These are phyloP conservation scores for Albula glossodonta DNA, from an alignment of 2,113 vertebrate genomes.

Conservation along the genomic window DNA sequence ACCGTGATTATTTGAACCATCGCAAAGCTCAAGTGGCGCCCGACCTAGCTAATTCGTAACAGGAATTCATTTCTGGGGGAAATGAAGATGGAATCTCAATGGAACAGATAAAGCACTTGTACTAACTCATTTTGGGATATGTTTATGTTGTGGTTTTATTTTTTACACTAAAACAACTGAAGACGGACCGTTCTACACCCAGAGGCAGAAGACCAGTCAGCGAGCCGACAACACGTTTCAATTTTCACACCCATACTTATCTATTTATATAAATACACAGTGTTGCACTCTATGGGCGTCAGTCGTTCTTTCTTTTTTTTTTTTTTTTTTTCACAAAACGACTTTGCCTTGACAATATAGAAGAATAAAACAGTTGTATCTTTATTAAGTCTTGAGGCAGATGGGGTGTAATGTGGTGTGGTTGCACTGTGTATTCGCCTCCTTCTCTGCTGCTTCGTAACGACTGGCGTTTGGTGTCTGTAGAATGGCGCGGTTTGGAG, in stretches of 20 bases:
- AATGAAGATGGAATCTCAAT: constrained; percentile 40
- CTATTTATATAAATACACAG: constrained; percentile 48
- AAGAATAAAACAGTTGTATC: constrained; percentile 58
- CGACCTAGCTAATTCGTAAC: constrained; percentile 19
- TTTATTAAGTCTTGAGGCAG: constrained; percentile 70
- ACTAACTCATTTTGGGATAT: constrained; percentile 46
- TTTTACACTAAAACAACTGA: constrained; percentile 48
- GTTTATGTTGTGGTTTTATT: constrained; percentile 44
- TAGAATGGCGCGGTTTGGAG: constrained; percentile 91
- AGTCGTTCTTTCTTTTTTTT: constrained; percentile 4
- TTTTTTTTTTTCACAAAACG: neutral
- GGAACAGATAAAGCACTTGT: constrained; percentile 59
- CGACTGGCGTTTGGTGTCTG: constrained; percentile 82
- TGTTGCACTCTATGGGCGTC: constrained; percentile 60
- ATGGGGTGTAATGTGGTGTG: constrained; percentile 86
- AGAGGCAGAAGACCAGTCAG: constrained; percentile 46
- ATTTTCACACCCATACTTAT: constrained; percentile 55
- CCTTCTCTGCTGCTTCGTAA: constrained; percentile 79
- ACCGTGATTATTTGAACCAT: constrained; percentile 49
- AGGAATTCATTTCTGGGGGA: constrained; percentile 15
- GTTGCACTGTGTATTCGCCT: constrained; percentile 72
- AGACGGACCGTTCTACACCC: constrained; percentile 44
- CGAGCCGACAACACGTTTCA: constrained; percentile 53
- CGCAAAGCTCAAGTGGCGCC: constrained; percentile 38
- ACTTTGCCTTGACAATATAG: neutral